These are phyloP conservation scores for Corythaixoides concolor DNA, from an alignment of 2,113 vertebrate genomes.

Conservation along the genomic window DNA sequence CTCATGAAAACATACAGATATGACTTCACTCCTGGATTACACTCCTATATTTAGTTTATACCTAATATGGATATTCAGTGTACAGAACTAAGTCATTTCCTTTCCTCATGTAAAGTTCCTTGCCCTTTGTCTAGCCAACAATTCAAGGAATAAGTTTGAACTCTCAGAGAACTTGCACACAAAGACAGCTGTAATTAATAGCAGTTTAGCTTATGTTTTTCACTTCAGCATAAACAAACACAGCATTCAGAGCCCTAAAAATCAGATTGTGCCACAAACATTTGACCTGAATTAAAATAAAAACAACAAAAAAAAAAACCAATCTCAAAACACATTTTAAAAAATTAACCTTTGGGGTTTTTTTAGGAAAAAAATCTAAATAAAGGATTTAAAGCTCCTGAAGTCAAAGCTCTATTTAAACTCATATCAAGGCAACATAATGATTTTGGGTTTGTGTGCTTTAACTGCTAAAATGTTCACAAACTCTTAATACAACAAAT, in stretches of 20 bases:
- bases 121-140: conserved; percentile 77
- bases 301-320: not conserved
- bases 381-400: not conserved
- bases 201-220: conserved; percentile 15
- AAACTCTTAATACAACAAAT: not conserved
- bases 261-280: not conserved
- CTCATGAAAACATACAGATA: conserved; percentile 67
- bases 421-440: not conserved
- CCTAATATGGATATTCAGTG: conserved; percentile 78
- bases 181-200: conserved; percentile 21
- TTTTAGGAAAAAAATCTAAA: not conserved
- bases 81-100: conserved; percentile 70
- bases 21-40: conserved; percentile 78
- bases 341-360: not conserved
- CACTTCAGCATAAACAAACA: conserved; percentile 6
- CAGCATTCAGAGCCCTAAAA: not conserved
- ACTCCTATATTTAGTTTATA: conserved; percentile 80
- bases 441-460: not conserved
- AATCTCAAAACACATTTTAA: not conserved
- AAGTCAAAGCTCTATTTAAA: not conserved
- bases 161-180: not conserved
- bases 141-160: conserved; percentile 67
- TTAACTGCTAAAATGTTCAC: not conserved
- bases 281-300: not conserved
- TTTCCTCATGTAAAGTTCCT: conserved; percentile 66